Conservation (phyloP, 2,113 vertebrate genomes). For the Dasyurus viverrinus region DNA sequence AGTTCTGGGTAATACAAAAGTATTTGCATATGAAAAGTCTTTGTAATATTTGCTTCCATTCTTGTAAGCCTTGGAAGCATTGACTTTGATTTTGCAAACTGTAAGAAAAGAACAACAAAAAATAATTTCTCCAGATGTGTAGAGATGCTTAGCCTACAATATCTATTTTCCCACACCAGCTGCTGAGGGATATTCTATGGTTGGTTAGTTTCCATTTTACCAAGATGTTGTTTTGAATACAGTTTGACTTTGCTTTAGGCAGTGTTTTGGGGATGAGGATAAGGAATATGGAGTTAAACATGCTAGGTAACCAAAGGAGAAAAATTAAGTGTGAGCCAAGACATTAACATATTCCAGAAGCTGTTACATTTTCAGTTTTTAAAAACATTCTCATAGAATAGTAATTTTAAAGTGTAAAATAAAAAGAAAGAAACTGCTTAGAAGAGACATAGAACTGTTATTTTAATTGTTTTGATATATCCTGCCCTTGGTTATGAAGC, state of each 20-base stretch:
- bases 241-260: slow-evolving; percentile 13
- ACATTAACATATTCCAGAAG: not conserved
- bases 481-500: slow-evolving; percentile 6
- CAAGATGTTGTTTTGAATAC: slow-evolving; percentile 39
- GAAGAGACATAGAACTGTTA: not conserved
- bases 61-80: slow-evolving; percentile 77
- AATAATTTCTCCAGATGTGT: slow-evolving; percentile 74
- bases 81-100: slow-evolving; percentile 82
- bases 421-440: not conserved
- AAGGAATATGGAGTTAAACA: not conserved
- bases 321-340: not conserved
- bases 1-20: slow-evolving; percentile 74
- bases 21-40: slow-evolving; percentile 83
- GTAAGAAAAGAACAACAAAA: slow-evolving; percentile 73
- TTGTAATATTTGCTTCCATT: slow-evolving; percentile 82
- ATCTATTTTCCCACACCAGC: slow-evolving; percentile 61
- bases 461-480: not conserved
- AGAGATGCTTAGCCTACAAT: slow-evolving; percentile 66
- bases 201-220: slow-evolving; percentile 40
- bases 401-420: not conserved
- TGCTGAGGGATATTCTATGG: slow-evolving; percentile 59
- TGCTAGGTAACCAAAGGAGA: not conserved
- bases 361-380: not conserved
- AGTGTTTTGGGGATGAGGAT: not conserved
- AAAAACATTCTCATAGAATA: not conserved